Conservation (phyloP, 1,140 invertebrate genomes). For the Goniozus legneri region DNA sequence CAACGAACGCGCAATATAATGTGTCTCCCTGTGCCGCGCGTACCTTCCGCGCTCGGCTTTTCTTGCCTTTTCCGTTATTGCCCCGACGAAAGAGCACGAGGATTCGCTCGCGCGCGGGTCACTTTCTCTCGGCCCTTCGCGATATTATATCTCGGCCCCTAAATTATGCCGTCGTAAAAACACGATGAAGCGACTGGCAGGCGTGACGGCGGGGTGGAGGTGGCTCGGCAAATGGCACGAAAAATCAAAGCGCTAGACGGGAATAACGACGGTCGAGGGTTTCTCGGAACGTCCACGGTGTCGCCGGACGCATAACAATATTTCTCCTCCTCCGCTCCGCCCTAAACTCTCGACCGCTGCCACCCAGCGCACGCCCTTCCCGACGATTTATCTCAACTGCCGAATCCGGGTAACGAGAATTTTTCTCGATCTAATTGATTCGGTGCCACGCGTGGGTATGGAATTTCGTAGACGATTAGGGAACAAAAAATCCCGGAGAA, state of each 20-base stretch:
- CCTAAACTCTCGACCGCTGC: too few species aligned
- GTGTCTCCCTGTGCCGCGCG: not conserved
- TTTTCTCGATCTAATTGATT: too few species aligned
- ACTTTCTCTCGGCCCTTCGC: not conserved
- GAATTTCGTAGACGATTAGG: too few species aligned
- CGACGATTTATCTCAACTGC: too few species aligned
- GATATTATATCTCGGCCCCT: not conserved
- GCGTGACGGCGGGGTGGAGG: conserved; percentile 10
- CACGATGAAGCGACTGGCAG: conserved; percentile 24
- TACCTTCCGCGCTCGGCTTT: not conserved
- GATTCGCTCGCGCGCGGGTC: not conserved
- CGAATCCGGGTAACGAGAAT: too few species aligned
- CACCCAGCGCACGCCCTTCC: too few species aligned
- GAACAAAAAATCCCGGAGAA: too few species aligned
- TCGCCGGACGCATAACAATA: not conserved
- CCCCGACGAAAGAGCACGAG: not conserved
- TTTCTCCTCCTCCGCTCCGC: too few species aligned
- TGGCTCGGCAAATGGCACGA: conserved; percentile 18
- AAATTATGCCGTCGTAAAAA: conserved; percentile 34
- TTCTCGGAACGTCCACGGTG: not conserved
- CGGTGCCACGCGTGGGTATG: too few species aligned
- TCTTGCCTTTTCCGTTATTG: not conserved
- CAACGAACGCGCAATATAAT: too few species aligned
- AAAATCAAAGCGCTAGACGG: conserved; percentile 22
- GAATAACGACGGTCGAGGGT: conserved; percentile 14